A percentile compares a stretch with the other conserved stretches of the same genome.
These are phyloP conservation scores for Erannis defoliaria DNA, from an alignment of 2,888 invertebrate genomes.

Conservation along the genomic window DNA sequence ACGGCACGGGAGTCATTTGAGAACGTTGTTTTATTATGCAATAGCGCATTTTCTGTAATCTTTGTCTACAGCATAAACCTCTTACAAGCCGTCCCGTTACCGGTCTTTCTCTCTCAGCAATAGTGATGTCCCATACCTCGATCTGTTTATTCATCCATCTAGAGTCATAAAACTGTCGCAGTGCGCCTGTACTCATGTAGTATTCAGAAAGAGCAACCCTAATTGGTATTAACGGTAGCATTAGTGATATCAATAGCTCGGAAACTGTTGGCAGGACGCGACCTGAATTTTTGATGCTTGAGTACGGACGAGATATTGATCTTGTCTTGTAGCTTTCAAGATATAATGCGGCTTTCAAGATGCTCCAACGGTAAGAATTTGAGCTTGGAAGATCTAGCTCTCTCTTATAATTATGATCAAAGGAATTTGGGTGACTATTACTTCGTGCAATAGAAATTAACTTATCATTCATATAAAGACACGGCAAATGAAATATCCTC, in stretches of 20 bases:
- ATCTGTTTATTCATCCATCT: slow-evolving; percentile 26
- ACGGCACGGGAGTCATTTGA: no score
- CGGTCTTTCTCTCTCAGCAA: background rate
- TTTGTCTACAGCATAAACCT: no score
- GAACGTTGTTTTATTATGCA: no score
- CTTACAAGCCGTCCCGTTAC: background rate
- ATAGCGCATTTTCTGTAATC: no score
- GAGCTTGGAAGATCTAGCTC: no score
- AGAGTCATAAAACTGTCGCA: slow-evolving; percentile 53
- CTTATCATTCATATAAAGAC: no score
- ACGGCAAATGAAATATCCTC: no score
- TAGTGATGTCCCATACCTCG: slow-evolving; percentile 14
- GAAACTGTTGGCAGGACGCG: slow-evolving; percentile 35
- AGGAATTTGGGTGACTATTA: no score
- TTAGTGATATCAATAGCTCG: slow-evolving; percentile 51
- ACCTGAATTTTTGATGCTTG: slow-evolving; percentile 38
- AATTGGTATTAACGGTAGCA: slow-evolving; percentile 59
- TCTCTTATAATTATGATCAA: no score
- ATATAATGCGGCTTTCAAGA: background rate
- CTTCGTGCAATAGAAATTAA: no score
- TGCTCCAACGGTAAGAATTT: background rate
- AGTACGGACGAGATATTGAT: slow-evolving; percentile 12
- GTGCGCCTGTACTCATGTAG: slow-evolving; percentile 56
- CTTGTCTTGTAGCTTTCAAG: slow-evolving; percentile 11
- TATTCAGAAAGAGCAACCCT: slow-evolving; percentile 56